Evolutionary conservation across 1,140 invertebrate genomes (phyloP), one percentile per base, ranked within the genome.

Genomic region (Agrypnia vestita): DNA sequence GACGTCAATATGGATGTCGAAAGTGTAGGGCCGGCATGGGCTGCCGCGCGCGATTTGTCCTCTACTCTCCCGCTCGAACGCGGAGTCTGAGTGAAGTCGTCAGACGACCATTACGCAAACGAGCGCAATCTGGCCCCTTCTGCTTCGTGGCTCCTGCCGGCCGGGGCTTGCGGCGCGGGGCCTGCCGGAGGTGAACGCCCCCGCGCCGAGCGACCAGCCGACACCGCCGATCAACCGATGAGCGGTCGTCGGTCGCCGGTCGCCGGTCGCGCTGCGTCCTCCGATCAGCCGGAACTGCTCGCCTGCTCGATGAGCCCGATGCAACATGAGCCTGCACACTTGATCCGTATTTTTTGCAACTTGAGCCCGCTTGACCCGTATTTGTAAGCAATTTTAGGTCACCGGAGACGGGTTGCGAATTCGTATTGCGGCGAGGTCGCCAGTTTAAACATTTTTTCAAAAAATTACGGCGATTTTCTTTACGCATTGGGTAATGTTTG

Each of bases 261-360:
- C 64, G 64, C 64, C 64, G 46, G 64, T 69, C 43, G n/a, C 46
- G 64, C 49, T 71, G 49, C 67, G 67, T 71, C 67, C 67, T 71
- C 67, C 67, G 25, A 71, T 71, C 67, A 21, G 49, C 49, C 67
- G 13, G 67, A 71, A 71, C 67, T n/a, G n/a, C n/a, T 71, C 67
- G 49, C 67, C 46, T 51, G 67, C 46, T 17, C 46, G 46, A 15
- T n/a, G n/a, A n/a, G n/a, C 21, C n/a, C 11, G 61, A 64, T 64
- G 43, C 43, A 35, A 8, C 64, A 17, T 15, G 12, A 21, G 7
- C n/a, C n/a, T 25, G 56, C 15, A 25, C 47, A 8, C 47, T n/a
- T 12, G 59, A 12, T 62, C n/a, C n/a, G 19, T 55, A 17, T 17
- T 51, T 8, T 49, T 49, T 17, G 51, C 0, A 53, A 13, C 15